Evolutionary conservation across 2,888 invertebrate species (phyloP).

Genomic region (Scrobipalpa atriplicella): DNA sequence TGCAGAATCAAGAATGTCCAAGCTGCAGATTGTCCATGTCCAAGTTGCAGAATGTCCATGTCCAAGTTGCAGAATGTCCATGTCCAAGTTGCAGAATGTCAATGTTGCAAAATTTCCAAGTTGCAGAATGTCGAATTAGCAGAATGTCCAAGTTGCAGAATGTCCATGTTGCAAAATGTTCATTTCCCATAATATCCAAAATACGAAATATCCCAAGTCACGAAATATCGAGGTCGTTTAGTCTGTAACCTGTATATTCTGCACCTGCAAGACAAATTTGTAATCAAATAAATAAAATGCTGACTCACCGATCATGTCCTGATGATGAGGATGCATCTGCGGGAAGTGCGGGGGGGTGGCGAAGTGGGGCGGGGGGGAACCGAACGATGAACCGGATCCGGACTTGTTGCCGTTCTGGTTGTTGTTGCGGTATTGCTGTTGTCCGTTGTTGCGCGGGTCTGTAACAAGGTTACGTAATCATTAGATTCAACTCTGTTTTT

Average conservation of each 20-base stretch:
- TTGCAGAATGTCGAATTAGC: background rate
- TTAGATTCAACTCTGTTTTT: background rate
- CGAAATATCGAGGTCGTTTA: too few species aligned
- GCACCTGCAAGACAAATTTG: background rate
- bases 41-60: background rate
- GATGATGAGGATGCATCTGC: constrained; percentile 78
- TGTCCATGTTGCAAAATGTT: background rate
- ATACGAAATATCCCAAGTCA: too few species aligned
- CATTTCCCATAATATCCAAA: too few species aligned
- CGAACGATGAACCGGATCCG: constrained; percentile 74
- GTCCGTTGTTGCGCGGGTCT: constrained; percentile 70
- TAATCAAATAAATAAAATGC: background rate
- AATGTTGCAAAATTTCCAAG: background rate
- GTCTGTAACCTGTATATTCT: background rate
- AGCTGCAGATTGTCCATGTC: background rate
- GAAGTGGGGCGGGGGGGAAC: constrained; percentile 78
- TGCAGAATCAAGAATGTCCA: background rate
- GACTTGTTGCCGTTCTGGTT: constrained; percentile 65
- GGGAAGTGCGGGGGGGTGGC: constrained; percentile 74
- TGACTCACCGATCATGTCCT: constrained; percentile 74
- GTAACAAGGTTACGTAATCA: constrained; percentile 10
- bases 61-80: background rate
- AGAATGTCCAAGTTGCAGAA: background rate
- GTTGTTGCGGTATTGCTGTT: constrained; percentile 71
- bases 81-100: background rate